Percentiles rank a stretch among this genome's conserved stretches.
Evolutionary conservation across 2,888 invertebrate species (phyloP).

Genomic region (Chrysotoxum bicinctum): DNA sequence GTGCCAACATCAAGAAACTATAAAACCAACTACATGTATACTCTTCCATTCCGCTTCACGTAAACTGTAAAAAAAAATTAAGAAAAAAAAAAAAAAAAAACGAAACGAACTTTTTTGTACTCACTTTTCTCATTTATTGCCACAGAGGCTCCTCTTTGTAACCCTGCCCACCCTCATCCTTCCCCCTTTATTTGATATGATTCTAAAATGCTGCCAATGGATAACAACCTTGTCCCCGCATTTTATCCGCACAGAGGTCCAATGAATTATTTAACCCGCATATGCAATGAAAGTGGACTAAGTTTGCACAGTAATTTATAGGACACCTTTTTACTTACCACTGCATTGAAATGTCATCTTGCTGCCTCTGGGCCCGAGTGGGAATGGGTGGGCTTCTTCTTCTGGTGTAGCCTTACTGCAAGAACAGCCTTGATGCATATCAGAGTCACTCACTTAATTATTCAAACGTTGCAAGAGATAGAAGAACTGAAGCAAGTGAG

Average conservation of each 20-base stretch:
- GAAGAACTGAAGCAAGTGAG: constrained; percentile 19
- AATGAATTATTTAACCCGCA: constrained; percentile 63
- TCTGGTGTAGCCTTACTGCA: background rate
- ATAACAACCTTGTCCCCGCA: constrained; percentile 59
- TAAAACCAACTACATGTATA: background rate
- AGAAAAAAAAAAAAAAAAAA: constrained; percentile 24
- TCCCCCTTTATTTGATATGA: background rate
- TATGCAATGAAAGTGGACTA: constrained; percentile 57
- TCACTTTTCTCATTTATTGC: background rate
- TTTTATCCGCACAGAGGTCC: constrained; percentile 47
- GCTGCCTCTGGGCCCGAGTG: background rate
- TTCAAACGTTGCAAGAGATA: constrained; percentile 49
- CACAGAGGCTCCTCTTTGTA: background rate
- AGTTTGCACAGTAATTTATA: constrained; percentile 64
- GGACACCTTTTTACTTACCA: constrained; percentile 48
- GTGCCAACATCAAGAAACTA: constrained; percentile 25
- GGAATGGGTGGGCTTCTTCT: background rate
- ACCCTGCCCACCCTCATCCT: background rate
- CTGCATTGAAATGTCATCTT: constrained; percentile 63
- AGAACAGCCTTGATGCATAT: constrained; percentile 61
- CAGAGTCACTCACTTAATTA: constrained; percentile 59
- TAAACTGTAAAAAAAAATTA: constrained; percentile 24
- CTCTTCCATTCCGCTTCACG: constrained; percentile 34
- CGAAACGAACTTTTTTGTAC: constrained; percentile 14
- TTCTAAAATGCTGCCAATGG: constrained; percentile 19